Evolutionary conservation across 2,888 invertebrate species (phyloP), one percentile per base, ranked within the genome.

Genomic region (Uloborus plumipes): DNA sequence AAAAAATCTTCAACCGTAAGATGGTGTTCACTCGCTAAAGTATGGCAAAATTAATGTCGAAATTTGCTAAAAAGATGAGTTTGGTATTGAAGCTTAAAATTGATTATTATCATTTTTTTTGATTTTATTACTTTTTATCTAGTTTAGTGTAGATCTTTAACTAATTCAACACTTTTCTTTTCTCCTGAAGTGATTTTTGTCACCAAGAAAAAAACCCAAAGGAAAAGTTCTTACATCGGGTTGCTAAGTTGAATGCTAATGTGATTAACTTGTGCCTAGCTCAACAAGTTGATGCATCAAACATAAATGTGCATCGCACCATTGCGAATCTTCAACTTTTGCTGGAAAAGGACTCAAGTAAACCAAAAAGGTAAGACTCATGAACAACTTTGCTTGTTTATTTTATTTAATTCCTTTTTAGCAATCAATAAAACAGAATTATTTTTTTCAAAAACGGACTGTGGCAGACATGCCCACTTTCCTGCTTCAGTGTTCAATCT

Each of bases 171-270:
- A 20, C 18, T 59, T 20, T 59, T 7, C 7, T 15, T 62, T 14
- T 62, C 14, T 47, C 39, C 49, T 11, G 9, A 39, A 95, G 95
- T 88, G 96, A 96, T 89, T 95, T 95, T 90, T 93, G 94, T 88
- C 92, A 91, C 86, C 92, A 92, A 88, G 93, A 92, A 86, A 39
- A 39, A 39, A 90, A 94, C 89, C 92, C 91, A 65, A 93, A 93
- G 87, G 91, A 92, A 86, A 93, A 93, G 88, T 94, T 96, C 89
- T 91, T 91, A 86, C 92, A 92, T 86, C 92, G 93, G 89, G 94
- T 94, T 78, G 93, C 94, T 62, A 92, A 94, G 84, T 91, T 96
- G 85, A 94, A 95, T 90, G 93, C 93, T 86, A 95, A 95, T 88
- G 92, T 95, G 82, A 90, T 95, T 87, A 93, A 94, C 89, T 89